These are phyloP conservation scores for Stegana nigrithorax DNA, from an alignment of 2,888 invertebrate genomes.

Conservation along the genomic window DNA sequence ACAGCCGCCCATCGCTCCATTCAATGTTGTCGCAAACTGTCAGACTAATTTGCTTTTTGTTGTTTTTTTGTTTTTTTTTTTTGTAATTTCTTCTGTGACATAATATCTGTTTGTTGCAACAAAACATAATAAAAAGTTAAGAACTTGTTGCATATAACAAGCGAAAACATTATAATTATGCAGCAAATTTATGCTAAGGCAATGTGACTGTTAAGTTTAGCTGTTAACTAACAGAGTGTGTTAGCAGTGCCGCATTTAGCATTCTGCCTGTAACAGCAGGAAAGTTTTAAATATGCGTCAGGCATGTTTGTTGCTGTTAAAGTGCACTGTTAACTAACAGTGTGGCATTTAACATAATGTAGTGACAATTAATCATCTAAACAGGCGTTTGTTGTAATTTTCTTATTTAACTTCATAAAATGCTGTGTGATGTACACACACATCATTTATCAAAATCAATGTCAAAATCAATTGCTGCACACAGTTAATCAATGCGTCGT, in stretches of 20 bases:
- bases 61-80: neutral
- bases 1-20: no score
- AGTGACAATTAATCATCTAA: neutral
- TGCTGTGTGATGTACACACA: neutral
- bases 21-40: no score
- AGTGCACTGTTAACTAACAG: neutral
- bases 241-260: no score
- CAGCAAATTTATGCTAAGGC: no score
- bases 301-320: no score
- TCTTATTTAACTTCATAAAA: neutral
- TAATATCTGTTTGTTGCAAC: neutral
- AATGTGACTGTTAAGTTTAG: no score
- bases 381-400: neutral
- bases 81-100: neutral
- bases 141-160: constrained; percentile 4
- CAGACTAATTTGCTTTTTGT: no score
- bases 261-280: no score
- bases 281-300: no score
- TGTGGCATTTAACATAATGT: neutral
- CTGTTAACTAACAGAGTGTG: no score
- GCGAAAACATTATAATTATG: neutral
- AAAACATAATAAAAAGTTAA: neutral
- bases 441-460: constrained; percentile 13
- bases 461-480: constrained; percentile 7
- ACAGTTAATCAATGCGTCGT: neutral